Conservation (phyloP, 2,113 vertebrate species). For the Platanista minor region DNA sequence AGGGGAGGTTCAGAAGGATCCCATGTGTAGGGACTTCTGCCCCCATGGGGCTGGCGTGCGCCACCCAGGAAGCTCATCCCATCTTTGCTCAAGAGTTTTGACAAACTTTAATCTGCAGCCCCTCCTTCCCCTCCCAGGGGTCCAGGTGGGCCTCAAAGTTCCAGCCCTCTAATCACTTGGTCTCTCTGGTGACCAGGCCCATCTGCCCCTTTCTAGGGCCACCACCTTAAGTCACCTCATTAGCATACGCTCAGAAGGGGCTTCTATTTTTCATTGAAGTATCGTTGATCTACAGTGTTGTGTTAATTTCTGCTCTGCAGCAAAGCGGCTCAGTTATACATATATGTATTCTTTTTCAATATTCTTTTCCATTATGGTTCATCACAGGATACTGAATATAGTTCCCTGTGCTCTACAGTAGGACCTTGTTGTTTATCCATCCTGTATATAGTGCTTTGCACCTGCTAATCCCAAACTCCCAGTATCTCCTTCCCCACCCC, state of each 20-base stretch:
- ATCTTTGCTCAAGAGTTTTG: not conserved
- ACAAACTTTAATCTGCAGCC: not conserved
- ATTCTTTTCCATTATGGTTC: not conserved
- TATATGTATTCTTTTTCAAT: not conserved
- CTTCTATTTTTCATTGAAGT: not conserved
- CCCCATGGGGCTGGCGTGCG: rapidly evolving
- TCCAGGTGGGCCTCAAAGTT: not conserved
- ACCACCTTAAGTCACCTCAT: not conserved
- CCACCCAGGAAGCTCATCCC: not conserved
- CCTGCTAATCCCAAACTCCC: not conserved
- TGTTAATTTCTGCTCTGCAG: not conserved
- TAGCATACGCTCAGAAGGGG: not conserved
- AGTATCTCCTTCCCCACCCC: not conserved
- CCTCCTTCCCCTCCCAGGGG: no score
- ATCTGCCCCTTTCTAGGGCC: not conserved
- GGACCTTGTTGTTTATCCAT: not conserved
- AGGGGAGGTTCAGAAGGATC: not conserved
- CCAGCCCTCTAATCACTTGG: not conserved
- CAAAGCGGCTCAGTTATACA: not conserved
- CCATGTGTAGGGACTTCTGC: not conserved
- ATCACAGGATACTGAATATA: not conserved
- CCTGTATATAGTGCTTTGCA: not conserved
- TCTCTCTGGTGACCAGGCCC: not conserved
- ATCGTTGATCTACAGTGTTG: not conserved
- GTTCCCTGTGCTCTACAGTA: not conserved